These are phyloP conservation scores for Eulemur rubriventer DNA, from an alignment of 2,797 vertebrate genomes.

Conservation along the genomic window DNA sequence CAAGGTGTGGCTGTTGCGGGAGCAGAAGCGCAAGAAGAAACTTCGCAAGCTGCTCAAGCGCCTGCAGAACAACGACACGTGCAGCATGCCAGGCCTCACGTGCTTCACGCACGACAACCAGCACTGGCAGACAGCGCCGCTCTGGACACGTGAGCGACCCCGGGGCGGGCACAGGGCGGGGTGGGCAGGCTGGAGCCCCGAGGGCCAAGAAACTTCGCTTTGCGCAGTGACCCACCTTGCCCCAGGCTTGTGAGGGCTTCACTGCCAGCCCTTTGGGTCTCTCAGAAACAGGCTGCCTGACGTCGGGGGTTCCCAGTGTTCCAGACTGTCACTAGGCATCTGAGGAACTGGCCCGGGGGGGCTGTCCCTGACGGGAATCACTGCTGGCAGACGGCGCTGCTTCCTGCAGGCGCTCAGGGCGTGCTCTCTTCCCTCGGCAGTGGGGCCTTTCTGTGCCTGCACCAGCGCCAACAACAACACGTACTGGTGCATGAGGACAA, in stretches of 20 bases:
- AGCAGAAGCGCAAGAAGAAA: conserved; percentile 97
- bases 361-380: neutral
- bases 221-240: neutral
- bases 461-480: conserved; percentile 99
- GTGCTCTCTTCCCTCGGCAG: conserved; percentile 77
- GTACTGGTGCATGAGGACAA: conserved; percentile 97
- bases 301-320: neutral
- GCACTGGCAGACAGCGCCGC: conserved; percentile 98
- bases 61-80: conserved; percentile 97
- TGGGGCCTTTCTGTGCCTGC: conserved; percentile 98
- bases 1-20: conserved; percentile 94
- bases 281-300: neutral
- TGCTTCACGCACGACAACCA: conserved; percentile 99
- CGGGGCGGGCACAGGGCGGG: neutral
- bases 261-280: neutral
- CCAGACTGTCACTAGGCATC: neutral
- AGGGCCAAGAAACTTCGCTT: neutral
- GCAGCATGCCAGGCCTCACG: conserved; percentile 98
- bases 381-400: too few relatives aligned
- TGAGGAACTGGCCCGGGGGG: accelerated
- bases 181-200: neutral
- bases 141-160: conserved; percentile 94
- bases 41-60: conserved; percentile 96
- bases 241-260: neutral
- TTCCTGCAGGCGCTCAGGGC: neutral